phyloP scores from a whole-genome alignment of 2,113 vertebrate species.

The Nanorana parkeri region DNA sequence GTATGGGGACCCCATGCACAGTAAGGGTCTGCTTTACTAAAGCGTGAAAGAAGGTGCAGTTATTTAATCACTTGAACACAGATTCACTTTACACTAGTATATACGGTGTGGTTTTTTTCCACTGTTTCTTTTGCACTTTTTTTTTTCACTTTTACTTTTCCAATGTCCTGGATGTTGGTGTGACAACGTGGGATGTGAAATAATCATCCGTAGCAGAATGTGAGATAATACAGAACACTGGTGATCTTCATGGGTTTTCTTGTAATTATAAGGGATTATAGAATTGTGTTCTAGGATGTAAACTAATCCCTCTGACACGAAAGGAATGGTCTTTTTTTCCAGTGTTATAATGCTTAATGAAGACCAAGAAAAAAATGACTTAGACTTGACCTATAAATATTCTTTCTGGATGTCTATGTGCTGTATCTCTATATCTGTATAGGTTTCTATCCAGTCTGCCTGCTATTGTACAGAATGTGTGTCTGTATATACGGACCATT shows the following conservation, averaged over 20 bases:
- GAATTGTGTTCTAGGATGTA: slow-evolving; percentile 40
- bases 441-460: too few species aligned
- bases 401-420: too few species aligned
- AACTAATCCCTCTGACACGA: slow-evolving; percentile 45
- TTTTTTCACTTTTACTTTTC: too few species aligned
- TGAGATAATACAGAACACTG: background rate
- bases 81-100: background rate
- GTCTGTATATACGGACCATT: too few species aligned
- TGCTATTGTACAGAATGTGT: too few species aligned
- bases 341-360: slow-evolving; percentile 32
- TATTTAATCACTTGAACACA: background rate
- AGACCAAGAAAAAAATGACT: background rate
- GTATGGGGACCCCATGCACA: too few species aligned
- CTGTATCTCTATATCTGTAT: too few species aligned
- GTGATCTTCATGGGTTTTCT: slow-evolving; percentile 24
- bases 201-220: slow-evolving; percentile 22
- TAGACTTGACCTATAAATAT: background rate
- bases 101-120: background rate
- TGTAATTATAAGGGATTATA: slow-evolving; percentile 45
- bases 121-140: background rate
- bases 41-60: too few species aligned
- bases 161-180: too few species aligned
- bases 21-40: too few species aligned
- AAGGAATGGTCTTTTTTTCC: slow-evolving; percentile 42
- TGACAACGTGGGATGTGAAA: background rate